Percentiles rank a stretch among this genome's conserved stretches.
Conservation (phyloP, 2,113 vertebrate genomes). For the Gulo gulo region DNA sequence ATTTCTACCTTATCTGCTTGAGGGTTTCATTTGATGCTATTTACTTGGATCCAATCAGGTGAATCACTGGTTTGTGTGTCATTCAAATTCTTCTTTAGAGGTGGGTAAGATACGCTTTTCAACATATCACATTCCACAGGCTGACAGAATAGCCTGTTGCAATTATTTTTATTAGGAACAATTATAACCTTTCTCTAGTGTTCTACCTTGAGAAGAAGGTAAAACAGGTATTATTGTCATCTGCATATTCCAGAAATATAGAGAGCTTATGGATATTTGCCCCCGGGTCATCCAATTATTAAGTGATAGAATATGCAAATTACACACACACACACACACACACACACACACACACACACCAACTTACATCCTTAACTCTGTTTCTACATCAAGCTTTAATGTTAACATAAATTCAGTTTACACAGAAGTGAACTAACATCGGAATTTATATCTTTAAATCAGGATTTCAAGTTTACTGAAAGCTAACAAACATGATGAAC, state of each 20-base stretch:
- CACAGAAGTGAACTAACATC: background rate
- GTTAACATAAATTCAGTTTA: slow-evolving; percentile 20
- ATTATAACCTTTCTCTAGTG: slow-evolving; percentile 6
- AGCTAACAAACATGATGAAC: background rate
- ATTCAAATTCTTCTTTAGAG: background rate
- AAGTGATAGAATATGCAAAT: slow-evolving; percentile 5
- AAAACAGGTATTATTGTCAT: slow-evolving; percentile 25
- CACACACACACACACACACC: background rate
- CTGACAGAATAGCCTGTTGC: background rate
- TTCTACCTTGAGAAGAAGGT: slow-evolving; percentile 3
- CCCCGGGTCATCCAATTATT: slow-evolving; percentile 1
- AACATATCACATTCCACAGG: background rate
- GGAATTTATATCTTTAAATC: slow-evolving; percentile 29
- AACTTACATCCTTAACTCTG: slow-evolving; percentile 24
- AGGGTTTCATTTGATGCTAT: background rate
- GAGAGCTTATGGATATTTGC: background rate
- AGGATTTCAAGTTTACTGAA: background rate
- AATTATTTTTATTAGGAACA: slow-evolving; percentile 46
- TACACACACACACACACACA: slow-evolving; percentile 8
- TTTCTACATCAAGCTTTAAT: slow-evolving; percentile 38
- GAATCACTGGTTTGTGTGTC: background rate
- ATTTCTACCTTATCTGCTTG: background rate
- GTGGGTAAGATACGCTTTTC: background rate
- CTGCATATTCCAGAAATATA: background rate
- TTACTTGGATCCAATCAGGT: background rate